Base-by-base conservation (phyloP, 1,140 invertebrate species). In the Trialeurodes vaporariorum region DNA sequence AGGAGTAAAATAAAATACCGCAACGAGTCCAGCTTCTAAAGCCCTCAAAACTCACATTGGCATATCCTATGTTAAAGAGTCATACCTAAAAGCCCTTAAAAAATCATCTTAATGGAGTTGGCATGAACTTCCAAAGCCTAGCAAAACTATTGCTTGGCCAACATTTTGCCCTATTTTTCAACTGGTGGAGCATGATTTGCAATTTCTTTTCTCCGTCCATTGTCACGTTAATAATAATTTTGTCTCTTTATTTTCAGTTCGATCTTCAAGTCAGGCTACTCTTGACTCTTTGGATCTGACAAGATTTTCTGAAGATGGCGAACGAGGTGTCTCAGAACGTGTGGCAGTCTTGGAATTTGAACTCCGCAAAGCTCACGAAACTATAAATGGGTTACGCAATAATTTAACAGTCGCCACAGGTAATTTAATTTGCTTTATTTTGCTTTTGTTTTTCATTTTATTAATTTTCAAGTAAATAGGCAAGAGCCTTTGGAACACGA, bases 311-410 rank as follows among this genome's bases (percentile, higher is more conserved):
- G 93, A 95, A 81, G 92, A 94, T 83, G 91, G 90, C 13, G 87
- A 88, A 69, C 77, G 82, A 73, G 86, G 85, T 9, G 79, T 83
- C 11, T 90, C 92, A 79, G 88, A 93, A 71, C 81, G 85, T 73
- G 85, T 93, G 11, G 92, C 91, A 65, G 87, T 94, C 34, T 77
- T 95, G 58, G 92, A 94, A 79, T 95, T 94, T 84, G 92, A 95
- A 79, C 77, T 95, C 12, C 78, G 93, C 49, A 94, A 94, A 79
- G 92, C 92, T 0, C 86, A 85, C 70, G 91, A 94, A 78, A 93
- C 88, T 49, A 94, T 95, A 63, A 90, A 87, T 78, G 84, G 89
- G 59, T 77, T 94, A 17, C 81, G 92, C 74, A 87, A 89, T 24
- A 91, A 92, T 79, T 80, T 95, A 2, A 94, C 93, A 59, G 85